phyloP scores from a whole-genome alignment of 1,140 invertebrate species.

The Tachypleus tridentatus region DNA sequence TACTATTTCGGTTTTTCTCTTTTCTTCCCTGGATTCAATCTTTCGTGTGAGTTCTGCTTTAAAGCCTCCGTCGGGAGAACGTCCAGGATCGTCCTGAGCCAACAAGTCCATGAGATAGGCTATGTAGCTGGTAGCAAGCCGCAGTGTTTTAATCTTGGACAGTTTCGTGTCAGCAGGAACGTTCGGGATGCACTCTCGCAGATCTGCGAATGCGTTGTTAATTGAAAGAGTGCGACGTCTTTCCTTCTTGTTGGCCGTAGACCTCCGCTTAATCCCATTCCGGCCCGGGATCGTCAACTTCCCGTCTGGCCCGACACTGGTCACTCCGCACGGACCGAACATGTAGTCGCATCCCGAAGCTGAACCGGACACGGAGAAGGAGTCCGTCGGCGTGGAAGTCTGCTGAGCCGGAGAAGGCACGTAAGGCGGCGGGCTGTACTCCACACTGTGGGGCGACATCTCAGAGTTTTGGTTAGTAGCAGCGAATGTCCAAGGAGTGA shows the following conservation, averaged over 20 bases:
- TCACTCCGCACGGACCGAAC: constrained; percentile 1
- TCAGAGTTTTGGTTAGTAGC: background rate
- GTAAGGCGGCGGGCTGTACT: constrained; percentile 7
- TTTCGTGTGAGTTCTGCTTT: constrained; percentile 41
- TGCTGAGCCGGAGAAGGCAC: background rate
- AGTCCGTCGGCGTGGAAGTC: background rate
- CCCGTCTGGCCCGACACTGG: background rate
- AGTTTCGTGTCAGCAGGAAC: constrained; percentile 90
- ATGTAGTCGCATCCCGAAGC: background rate
- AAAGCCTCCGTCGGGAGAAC: constrained; percentile 36
- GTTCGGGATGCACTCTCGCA: constrained; percentile 88
- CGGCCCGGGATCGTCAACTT: background rate
- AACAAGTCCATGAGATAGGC: constrained; percentile 41
- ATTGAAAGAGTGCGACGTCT: constrained; percentile 78
- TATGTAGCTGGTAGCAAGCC: constrained; percentile 42
- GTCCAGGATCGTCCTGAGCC: constrained; percentile 30
- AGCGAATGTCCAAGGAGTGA: background rate
- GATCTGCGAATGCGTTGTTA: constrained; percentile 84
- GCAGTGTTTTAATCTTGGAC: constrained; percentile 43
- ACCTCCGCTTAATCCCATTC: constrained; percentile 21
- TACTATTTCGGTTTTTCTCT: constrained; percentile 19
- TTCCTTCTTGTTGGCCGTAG: constrained; percentile 81
- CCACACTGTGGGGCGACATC: background rate
- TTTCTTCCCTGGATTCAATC: constrained; percentile 23
- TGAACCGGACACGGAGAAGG: background rate